Base-by-base conservation (phyloP, 2,113 vertebrate species). In the Terrapene triunguis region DNA sequence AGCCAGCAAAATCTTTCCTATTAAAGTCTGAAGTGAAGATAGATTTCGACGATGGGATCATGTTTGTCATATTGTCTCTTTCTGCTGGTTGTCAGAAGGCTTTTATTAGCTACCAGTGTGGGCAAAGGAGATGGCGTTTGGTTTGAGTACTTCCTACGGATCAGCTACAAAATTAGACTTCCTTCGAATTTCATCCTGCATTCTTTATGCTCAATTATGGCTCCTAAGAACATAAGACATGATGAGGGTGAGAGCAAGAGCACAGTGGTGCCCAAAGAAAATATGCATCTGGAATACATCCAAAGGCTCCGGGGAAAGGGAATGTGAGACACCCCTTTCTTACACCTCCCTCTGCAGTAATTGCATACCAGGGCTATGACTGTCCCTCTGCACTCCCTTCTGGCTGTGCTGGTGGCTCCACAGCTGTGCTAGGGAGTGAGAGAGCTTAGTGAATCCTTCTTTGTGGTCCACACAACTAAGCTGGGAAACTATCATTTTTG, bases 1-100 rank as follows among this genome's bases (percentile, higher is more conserved):
- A 3, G 3, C 79, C 82, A 69, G 2, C 0, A 94, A 87, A 91
- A 82, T 79, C 38, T 2, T 96, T 29, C 89, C 65, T 65, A 89
- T 32, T 54, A 87, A 76, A 94, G 17, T 91, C 89, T 80, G 27
- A 96, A 93, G 29, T 12, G 12, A 91, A 17, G 83, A 57, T 13
- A 91, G 48, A 38, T 93, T 93, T 92, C 32, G 51, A 7, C 24
- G 35, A 82, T 53, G 42, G 2, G 19, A 62, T 57, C 54, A 44
- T 10, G 14, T 83, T 59, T 87, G 38, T 74, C 25, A 47, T 50
- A 2, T 81, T 88, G 84, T 17, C 14, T 86, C 50, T 38, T 2
- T 19, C n/a, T 72, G 4, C 65, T 54, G 16, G 44, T 29, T 85
- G 1, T 42, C 51, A 72, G 24, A 53, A 82, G 83, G 6, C 22